A percentile compares a stretch with the other conserved stretches of the same genome.
Evolutionary conservation across 1,140 invertebrate genomes (phyloP).

Genomic region (Drosophila teissieri): DNA sequence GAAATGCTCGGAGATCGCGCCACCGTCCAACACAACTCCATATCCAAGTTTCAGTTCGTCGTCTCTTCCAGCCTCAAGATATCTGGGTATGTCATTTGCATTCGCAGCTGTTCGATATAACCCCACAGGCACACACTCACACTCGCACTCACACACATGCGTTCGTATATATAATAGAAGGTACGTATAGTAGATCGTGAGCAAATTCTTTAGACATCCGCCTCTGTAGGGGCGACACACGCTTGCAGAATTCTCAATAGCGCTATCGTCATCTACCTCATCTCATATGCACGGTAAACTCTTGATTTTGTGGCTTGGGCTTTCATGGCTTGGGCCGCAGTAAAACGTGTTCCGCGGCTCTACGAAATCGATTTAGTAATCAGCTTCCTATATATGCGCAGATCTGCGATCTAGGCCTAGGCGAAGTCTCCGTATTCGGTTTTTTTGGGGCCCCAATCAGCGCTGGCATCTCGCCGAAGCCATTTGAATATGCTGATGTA

Average conservation of each 20-base stretch:
- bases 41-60: not conserved
- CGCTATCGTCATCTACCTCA: conserved; percentile 60
- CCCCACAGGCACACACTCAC: conserved; percentile 28
- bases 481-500: conserved; percentile 55
- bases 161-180: conserved; percentile 25
- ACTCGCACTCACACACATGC: not conserved
- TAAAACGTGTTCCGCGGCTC: conserved; percentile 68
- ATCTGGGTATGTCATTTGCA: conserved; percentile 69
- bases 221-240: conserved; percentile 56
- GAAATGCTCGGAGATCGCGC: conserved; percentile 12
- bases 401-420: conserved; percentile 44
- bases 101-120: conserved; percentile 64
- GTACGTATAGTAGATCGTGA: conserved; percentile 41
- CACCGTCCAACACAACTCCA: conserved; percentile 8
- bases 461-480: conserved; percentile 37
- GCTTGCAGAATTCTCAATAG: conserved; percentile 76
- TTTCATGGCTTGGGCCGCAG: conserved; percentile 20
- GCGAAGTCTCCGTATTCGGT: conserved; percentile 10
- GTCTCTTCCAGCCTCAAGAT: conserved; percentile 14
- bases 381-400: conserved; percentile 48
- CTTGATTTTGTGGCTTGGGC: conserved; percentile 28
- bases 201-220: conserved; percentile 55
- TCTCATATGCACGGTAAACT: conserved; percentile 67
- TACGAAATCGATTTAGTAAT: conserved; percentile 44
- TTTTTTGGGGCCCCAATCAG: conserved; percentile 30